phyloP scores from a whole-genome alignment of 2,113 vertebrate genomes.

The Triplophysa tibetana region DNA sequence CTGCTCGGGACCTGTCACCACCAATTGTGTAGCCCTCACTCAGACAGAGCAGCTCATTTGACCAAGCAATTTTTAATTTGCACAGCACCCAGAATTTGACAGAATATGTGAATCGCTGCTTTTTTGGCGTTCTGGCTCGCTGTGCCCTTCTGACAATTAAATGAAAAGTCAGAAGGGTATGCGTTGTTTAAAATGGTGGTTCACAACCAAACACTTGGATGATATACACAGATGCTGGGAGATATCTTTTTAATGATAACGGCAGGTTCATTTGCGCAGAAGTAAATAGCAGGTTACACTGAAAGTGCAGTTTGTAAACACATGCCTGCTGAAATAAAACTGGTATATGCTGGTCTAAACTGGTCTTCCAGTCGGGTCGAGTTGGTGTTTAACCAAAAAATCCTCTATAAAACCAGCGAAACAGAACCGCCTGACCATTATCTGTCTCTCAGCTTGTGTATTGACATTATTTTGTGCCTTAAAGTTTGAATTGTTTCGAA shows the following conservation, averaged over 20 bases:
- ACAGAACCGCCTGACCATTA: no score
- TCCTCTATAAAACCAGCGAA: no score
- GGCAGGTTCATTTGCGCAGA: slow-evolving; percentile 20
- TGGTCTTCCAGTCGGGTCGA: neutral
- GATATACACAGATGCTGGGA: slow-evolving; percentile 32
- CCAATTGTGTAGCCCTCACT: slow-evolving; percentile 57
- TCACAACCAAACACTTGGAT: slow-evolving; percentile 30
- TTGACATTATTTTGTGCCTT: neutral
- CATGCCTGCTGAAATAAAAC: neutral
- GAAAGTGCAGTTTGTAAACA: slow-evolving; percentile 18
- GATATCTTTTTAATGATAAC: slow-evolving; percentile 30
- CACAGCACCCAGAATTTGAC: slow-evolving; percentile 48
- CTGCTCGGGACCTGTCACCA: slow-evolving; percentile 57
- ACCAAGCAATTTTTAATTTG: slow-evolving; percentile 58
- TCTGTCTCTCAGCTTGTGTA: neutral
- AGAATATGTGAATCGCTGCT: slow-evolving; percentile 45
- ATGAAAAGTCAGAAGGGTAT: slow-evolving; percentile 44
- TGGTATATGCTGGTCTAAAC: neutral
- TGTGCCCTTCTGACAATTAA: slow-evolving; percentile 49
- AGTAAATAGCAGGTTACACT: slow-evolving; percentile 8
- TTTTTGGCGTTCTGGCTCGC: slow-evolving; percentile 40
- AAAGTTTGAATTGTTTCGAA: slow-evolving; percentile 2
- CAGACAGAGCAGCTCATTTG: slow-evolving; percentile 58
- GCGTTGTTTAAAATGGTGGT: slow-evolving; percentile 30
- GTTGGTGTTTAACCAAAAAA: no score